These are phyloP conservation scores for Catonia carolina DNA, from an alignment of 2,888 invertebrate species.

Conservation along the genomic window DNA sequence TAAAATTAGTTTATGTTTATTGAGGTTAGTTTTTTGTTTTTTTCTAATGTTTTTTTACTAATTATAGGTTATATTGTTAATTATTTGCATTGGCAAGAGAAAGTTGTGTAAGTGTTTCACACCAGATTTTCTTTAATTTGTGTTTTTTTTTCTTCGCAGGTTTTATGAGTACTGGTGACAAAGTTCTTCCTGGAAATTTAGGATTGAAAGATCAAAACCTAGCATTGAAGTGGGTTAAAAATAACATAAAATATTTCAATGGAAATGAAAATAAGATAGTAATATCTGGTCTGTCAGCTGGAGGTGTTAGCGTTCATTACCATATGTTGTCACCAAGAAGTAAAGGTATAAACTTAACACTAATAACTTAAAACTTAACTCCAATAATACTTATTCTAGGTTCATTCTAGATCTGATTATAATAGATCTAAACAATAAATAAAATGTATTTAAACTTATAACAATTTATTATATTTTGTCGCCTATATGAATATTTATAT, in stretches of 20 bases:
- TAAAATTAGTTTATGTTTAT: too few relatives aligned
- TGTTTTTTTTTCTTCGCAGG: too few relatives aligned
- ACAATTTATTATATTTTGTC: too few relatives aligned
- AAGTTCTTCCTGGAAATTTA: slow-evolving; percentile 39
- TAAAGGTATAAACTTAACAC: slow-evolving; percentile 23
- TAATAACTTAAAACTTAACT: neutral
- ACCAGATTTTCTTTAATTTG: too few relatives aligned
- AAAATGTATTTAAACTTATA: neutral
- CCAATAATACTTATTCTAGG: neutral
- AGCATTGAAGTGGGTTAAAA: slow-evolving; percentile 31
- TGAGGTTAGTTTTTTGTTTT: too few relatives aligned
- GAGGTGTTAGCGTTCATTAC: slow-evolving; percentile 39
- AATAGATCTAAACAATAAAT: neutral
- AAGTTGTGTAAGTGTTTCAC: too few relatives aligned
- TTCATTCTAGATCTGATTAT: too few relatives aligned
- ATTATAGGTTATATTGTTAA: too few relatives aligned
- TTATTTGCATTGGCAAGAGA: too few relatives aligned
- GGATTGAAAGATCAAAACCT: slow-evolving; percentile 39
- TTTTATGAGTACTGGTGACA: slow-evolving; percentile 38
- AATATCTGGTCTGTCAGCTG: slow-evolving; percentile 40
- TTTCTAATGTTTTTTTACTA: too few relatives aligned
- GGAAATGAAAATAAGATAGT: slow-evolving; percentile 38
- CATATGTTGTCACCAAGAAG: slow-evolving; percentile 38
- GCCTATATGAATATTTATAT: too few relatives aligned
- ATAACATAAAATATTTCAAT: slow-evolving; percentile 39